Base-by-base conservation (phyloP, 2,113 vertebrate species). In the Gymnogyps californianus region DNA sequence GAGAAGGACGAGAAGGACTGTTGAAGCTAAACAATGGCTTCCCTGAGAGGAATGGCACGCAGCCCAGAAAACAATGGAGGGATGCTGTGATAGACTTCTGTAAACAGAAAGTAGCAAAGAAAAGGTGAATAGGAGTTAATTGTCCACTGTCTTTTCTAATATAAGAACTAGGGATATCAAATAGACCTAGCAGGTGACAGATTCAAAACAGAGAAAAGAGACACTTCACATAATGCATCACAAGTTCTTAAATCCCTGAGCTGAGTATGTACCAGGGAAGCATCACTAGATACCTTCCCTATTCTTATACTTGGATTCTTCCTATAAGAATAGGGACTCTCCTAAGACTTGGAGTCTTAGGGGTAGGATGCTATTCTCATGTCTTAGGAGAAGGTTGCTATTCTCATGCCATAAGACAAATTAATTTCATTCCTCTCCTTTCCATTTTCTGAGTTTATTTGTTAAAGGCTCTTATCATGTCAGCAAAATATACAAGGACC, bases 391-490 rank as follows among this genome's bases (percentile, higher is more conserved):
- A 79, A 78, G 34, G 25, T 82, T 83, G 57, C n/a, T 84, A 46
- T 94, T 95, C 71, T 77, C 66, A 58, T 93, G 58, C 54, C 66
- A 22, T 36, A 87, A 31, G 10, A 59, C 47, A 93, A 74, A 86
- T 66, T 81, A 59, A 84, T 83, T 92, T 84, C 4, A 83, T 92
- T 80, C 89, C 24, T 74, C 46, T 79, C 32, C 44, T 76, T 91
- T 65, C 65, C 40, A 83, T 88, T 81, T 94, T 87, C 71, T 86
- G 54, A 64, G 89, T 96, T 97, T 97, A 91, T 97, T 96, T 96
- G 84, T 70, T 91, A 49, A 96, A 94, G 62, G 24, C 75, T 95
- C 58, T 91, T 95, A 94, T 70, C 93, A 70, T 34, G 64, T 83
- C 82, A 95, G 89, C 81, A 95, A 97, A 96, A 96, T 82, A 93